Percentiles rank a stretch among this genome's conserved stretches.
These are phyloP conservation scores for Blennius ocellaris DNA, from an alignment of 2,113 vertebrate species.

Conservation along the genomic window DNA sequence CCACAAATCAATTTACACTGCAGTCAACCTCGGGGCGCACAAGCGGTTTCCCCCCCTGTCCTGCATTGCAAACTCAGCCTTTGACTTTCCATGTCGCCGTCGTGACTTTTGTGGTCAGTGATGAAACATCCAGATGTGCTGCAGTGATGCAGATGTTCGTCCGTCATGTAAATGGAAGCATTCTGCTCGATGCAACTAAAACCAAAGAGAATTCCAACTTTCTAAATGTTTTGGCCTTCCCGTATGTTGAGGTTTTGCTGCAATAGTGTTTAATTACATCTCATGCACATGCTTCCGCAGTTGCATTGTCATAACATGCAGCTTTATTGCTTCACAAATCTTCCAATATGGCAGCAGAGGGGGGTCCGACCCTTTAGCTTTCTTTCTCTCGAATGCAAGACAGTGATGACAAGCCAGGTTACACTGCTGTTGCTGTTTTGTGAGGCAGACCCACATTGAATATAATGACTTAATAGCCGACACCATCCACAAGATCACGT, in stretches of 20 bases:
- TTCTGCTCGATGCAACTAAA: background rate
- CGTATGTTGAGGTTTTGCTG: no score
- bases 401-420: background rate
- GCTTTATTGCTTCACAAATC: background rate
- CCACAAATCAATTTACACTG: background rate
- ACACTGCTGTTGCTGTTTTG: slow-evolving; percentile 19
- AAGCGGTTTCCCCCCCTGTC: background rate
- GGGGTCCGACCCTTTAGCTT: background rate
- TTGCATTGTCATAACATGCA: background rate
- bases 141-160: slow-evolving; percentile 4
- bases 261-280: background rate
- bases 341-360: background rate
- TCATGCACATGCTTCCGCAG: background rate
- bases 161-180: background rate
- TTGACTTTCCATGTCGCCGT: no score
- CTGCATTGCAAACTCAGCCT: background rate
- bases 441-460: slow-evolving; percentile 13
- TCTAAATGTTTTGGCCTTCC: background rate
- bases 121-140: no score
- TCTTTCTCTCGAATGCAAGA: slow-evolving; percentile 1
- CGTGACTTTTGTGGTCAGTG: no score
- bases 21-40: background rate
- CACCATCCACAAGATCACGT: slow-evolving; percentile 1
- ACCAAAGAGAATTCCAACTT: background rate
- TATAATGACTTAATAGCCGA: slow-evolving; percentile 21